Evolutionary conservation across 2,797 vertebrate species (phyloP), one percentile per base, ranked within the genome.

Genomic region (Morelia viridis): DNA sequence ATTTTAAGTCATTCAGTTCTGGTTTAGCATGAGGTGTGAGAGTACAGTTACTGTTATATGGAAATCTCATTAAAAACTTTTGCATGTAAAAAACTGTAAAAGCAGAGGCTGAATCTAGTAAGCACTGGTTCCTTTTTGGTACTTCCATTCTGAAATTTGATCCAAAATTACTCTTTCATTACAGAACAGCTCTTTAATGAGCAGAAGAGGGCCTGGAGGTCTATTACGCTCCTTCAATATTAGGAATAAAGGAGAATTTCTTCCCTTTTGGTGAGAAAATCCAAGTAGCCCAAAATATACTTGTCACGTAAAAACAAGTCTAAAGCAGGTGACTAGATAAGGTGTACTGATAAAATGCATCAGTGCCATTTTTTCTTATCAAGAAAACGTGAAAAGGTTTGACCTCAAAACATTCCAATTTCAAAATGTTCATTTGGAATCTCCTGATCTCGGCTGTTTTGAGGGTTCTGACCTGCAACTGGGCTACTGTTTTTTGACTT

Each of bases 341-440:
- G 65, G 61, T 90, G 87, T 64, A 92, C 11, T 68, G 24, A 92
- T 91, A 87, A 93, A 96, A 92, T 88, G 35, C 9, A 17, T 19
- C 80, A 94, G 91, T 90, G 88, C 17, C 64, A 15, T 88, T 94
- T 93, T 64, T 6, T 0, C 83, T 91, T 80, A 80, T 87, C 35
- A 80, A 46, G 71, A 80, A 80, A 41, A 80, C 41, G 71, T 80
- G 41, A 71, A 35, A 80, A 35, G 17, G 3, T 80, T 24, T 80
- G 35, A 80, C 71, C 41, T 80, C 35, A 80, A 80, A 80, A 46
- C 71, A 80, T 80, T 80, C 8, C 19, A 46, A 80, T 80, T 71
- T 46, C 35, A 80, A 41, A 80, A 24, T 22, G 31, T 41, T 80
- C 3, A 41, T 80, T 80, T 10, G 0, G 1, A 76, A 76, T 76